Evolutionary conservation across 2,113 vertebrate species (phyloP).

Genomic region (Eublepharis macularius): DNA sequence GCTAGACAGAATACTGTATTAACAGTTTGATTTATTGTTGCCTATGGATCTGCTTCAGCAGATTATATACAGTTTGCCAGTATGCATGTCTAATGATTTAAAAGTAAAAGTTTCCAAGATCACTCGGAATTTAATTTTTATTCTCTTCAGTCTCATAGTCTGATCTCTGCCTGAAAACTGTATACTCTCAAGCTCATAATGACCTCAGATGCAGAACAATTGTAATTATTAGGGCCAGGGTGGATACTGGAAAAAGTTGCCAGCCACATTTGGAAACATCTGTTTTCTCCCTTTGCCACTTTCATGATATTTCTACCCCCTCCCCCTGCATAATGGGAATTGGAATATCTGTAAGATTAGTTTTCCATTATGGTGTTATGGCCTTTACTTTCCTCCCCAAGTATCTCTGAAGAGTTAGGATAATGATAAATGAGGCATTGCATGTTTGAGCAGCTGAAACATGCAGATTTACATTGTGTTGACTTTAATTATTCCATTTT

Average conservation of each 20-base stretch:
- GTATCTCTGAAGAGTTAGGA: background rate
- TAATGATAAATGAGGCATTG: background rate
- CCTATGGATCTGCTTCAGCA: background rate
- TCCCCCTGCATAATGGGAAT: background rate
- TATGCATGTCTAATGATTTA: too few relatives aligned
- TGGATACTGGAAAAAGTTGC: background rate
- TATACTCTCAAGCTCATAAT: background rate
- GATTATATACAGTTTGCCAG: background rate
- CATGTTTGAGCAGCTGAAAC: slow-evolving; percentile 3
- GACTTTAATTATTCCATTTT: slow-evolving; percentile 30
- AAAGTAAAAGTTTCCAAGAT: too few relatives aligned
- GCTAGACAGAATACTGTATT: fast-evolving
- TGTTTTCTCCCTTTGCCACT: background rate
- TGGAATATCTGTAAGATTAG: background rate
- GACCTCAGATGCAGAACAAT: background rate
- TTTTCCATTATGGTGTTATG: background rate
- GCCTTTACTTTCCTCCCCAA: background rate
- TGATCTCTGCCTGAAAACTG: background rate
- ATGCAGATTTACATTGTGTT: slow-evolving; percentile 21
- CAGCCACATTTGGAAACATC: background rate
- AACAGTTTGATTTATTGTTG: fast-evolving
- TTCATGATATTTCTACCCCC: too few relatives aligned
- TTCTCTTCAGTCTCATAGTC: background rate
- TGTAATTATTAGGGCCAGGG: background rate
- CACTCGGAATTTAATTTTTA: background rate